Percentiles rank a stretch among this genome's conserved stretches.
These are phyloP conservation scores for Myrmecobius fasciatus DNA, from an alignment of 2,113 vertebrate species.

Conservation along the genomic window DNA sequence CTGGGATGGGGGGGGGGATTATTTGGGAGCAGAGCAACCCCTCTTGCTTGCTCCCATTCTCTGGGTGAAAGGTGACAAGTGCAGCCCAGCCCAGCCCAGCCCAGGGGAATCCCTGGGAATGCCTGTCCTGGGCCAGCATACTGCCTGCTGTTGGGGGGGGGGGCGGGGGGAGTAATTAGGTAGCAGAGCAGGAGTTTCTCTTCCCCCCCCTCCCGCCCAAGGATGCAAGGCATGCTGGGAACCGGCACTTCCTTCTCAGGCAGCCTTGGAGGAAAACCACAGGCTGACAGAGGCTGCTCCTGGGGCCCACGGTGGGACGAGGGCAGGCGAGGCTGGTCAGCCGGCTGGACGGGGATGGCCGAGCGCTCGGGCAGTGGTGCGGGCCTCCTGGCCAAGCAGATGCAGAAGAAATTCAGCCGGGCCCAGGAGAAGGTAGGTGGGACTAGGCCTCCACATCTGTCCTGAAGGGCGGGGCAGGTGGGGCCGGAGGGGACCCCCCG, in stretches of 20 bases:
- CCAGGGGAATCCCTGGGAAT: neutral
- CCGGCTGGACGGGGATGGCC: slow-evolving; percentile 84
- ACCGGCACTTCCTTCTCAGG: slow-evolving; percentile 79
- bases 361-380: slow-evolving; percentile 86
- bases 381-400: slow-evolving; percentile 90
- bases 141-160: neutral
- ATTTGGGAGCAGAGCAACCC: no score
- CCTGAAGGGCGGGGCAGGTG: fast-evolving
- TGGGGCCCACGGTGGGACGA: slow-evolving; percentile 10
- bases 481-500: neutral
- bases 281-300: neutral
- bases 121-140: no score
- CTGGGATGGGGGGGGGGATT: no score
- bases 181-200: neutral
- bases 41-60: no score
- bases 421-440: slow-evolving; percentile 93
- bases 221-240: slow-evolving; percentile 76
- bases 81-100: neutral
- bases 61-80: no score
- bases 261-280: slow-evolving; percentile 66
- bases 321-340: neutral
- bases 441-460: no score
- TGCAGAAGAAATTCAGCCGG: slow-evolving; percentile 92
- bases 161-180: neutral
- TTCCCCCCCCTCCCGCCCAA: slow-evolving; percentile 30